phyloP scores from a whole-genome alignment of 1,140 invertebrate species.

The Mycetomoellerius zeteki region DNA sequence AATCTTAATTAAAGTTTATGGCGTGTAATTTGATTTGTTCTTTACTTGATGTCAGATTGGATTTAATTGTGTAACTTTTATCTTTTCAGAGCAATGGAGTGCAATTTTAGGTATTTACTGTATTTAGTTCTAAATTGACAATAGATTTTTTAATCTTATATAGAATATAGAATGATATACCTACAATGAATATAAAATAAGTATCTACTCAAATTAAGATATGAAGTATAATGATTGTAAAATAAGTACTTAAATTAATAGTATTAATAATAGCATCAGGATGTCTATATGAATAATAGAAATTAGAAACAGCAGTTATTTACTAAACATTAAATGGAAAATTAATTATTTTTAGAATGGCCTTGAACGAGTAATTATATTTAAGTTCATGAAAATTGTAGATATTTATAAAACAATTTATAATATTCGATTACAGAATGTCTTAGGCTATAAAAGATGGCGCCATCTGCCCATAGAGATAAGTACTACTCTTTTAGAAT shows the following conservation, averaged over 20 bases:
- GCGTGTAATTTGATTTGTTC: conserved; percentile 48
- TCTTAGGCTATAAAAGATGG: neutral
- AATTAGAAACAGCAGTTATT: neutral
- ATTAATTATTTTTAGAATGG: neutral
- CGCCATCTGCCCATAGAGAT: conserved; percentile 21
- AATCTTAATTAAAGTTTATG: conserved; percentile 58
- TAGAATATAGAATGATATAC: neutral
- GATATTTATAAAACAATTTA: conserved; percentile 4
- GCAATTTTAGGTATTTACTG: neutral
- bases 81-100: neutral
- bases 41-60: conserved; percentile 18
- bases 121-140: neutral
- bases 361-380: neutral
- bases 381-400: neutral
- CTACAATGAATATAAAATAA: neutral
- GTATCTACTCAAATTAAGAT: too few species aligned
- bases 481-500: neutral
- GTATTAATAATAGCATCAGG: too few species aligned
- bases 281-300: neutral
- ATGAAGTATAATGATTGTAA: neutral
- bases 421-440: neutral
- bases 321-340: neutral
- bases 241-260: neutral
- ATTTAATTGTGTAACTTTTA: conserved; percentile 36
- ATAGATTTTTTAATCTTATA: neutral